Percentiles rank a stretch among this genome's conserved stretches.
Conservation (phyloP, 2,888 invertebrate species). For the Chrysina gloriosa region DNA sequence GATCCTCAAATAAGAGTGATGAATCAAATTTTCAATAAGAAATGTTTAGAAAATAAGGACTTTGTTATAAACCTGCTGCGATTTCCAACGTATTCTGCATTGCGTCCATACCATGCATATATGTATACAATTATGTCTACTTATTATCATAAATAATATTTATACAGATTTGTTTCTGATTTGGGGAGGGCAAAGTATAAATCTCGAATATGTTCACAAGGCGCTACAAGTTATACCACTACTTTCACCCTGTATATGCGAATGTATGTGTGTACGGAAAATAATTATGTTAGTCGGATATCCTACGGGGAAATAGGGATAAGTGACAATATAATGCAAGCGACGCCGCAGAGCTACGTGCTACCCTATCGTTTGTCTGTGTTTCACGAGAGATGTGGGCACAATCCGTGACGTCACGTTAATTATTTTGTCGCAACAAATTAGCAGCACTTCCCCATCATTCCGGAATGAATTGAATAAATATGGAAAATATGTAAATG, state of each 20-base stretch:
- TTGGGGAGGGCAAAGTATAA: too few species aligned
- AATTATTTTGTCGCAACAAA: slow-evolving; percentile 49
- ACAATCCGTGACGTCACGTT: slow-evolving; percentile 54
- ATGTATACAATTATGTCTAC: too few species aligned
- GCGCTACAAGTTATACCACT: slow-evolving; percentile 46
- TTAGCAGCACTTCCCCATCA: not conserved
- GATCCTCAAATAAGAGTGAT: too few species aligned
- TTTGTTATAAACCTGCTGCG: too few species aligned
- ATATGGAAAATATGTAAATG: too few species aligned
- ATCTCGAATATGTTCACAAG: too few species aligned
- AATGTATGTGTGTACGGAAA: slow-evolving; percentile 37
- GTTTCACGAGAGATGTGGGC: slow-evolving; percentile 49
- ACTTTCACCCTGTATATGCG: slow-evolving; percentile 10
- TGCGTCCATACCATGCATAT: too few species aligned
- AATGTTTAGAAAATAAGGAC: too few species aligned
- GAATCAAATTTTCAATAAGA: too few species aligned
- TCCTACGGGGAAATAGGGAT: slow-evolving; percentile 57
- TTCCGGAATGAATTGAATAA: not conserved
- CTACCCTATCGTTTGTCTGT: slow-evolving; percentile 54
- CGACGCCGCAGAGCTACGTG: slow-evolving; percentile 50
- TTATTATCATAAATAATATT: too few species aligned
- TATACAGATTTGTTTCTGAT: too few species aligned
- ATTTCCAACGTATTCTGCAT: too few species aligned
- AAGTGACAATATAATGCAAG: slow-evolving; percentile 57
- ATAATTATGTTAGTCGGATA: slow-evolving; percentile 53